A percentile compares a stretch with the other conserved stretches of the same genome.
phyloP scores from a whole-genome alignment of 92 coral and sea anemone genomes.

The Zoanthus gigantus region DNA sequence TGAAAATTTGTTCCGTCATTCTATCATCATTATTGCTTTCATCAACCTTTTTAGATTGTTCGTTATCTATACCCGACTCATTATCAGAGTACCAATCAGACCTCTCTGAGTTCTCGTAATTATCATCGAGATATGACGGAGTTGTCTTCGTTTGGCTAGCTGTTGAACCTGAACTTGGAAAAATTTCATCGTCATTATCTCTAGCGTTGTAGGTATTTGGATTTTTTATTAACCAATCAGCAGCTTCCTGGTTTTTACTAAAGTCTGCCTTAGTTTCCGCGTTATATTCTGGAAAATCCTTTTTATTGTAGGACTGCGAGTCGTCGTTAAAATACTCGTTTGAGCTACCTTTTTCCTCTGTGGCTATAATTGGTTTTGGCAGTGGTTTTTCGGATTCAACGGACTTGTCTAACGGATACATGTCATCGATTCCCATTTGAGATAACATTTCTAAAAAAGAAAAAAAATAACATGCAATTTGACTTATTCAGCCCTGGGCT shows the following conservation, averaged over 20 bases:
- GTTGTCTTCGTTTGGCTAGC: not conserved
- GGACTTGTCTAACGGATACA: conserved; percentile 74
- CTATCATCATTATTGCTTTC: not conserved
- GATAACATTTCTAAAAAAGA: conserved; percentile 68
- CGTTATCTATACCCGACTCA: not conserved
- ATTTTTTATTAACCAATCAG: conserved; percentile 84
- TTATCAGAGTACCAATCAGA: conserved; percentile 5
- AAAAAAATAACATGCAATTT: not conserved
- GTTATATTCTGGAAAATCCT: conserved; percentile 80
- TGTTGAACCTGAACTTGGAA: not conserved
- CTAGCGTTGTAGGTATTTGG: conserved; percentile 71
- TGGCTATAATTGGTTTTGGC: conserved; percentile 70
- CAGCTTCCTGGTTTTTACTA: conserved; percentile 82
- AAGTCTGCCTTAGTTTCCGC: conserved; percentile 85
- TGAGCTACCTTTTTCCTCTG: conserved; percentile 33
- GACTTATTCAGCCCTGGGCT: not conserved
- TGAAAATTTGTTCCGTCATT: not conserved
- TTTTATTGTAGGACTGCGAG: conserved; percentile 33
- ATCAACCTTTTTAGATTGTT: not conserved
- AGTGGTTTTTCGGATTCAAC: conserved; percentile 61
- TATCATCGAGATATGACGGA: not conserved
- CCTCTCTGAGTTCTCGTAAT: conserved; percentile 27
- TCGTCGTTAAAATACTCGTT: conserved; percentile 44
- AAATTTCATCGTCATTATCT: conserved; percentile 47
- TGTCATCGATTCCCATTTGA: conserved; percentile 79